phyloP scores from a whole-genome alignment of 2,888 invertebrate species.

The Eupithecia centaureata region DNA sequence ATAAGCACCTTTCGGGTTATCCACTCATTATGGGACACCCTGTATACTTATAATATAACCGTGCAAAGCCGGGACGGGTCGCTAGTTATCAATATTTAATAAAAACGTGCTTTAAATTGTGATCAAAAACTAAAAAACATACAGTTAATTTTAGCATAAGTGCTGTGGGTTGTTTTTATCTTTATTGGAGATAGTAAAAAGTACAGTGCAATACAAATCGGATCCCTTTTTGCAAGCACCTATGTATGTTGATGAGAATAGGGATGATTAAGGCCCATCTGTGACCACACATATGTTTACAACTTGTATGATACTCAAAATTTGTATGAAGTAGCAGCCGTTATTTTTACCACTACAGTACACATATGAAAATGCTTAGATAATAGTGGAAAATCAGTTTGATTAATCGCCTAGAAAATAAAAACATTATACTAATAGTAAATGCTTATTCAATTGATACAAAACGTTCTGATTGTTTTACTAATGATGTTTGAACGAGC shows the following conservation, averaged over 20 bases:
- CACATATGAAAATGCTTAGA: neutral
- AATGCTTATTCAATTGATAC: constrained; percentile 1
- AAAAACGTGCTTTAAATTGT: too few species aligned
- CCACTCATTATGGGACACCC: too few species aligned
- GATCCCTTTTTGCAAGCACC: neutral
- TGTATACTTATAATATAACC: too few species aligned
- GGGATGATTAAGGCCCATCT: neutral
- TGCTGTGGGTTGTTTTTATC: too few species aligned
- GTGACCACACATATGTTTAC: neutral
- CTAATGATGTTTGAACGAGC: constrained; percentile 2
- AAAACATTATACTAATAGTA: neutral
- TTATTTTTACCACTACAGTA: neutral
- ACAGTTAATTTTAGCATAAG: too few species aligned
- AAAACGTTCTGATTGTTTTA: neutral
- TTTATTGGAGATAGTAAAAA: too few species aligned
- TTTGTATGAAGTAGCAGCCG: too few species aligned
- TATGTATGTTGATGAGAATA: neutral
- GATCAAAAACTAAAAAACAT: too few species aligned
- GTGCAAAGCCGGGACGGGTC: too few species aligned
- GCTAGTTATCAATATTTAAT: too few species aligned
- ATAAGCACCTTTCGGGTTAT: too few species aligned
- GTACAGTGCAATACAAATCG: too few species aligned
- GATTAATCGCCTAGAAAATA: neutral
- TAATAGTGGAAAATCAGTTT: neutral
- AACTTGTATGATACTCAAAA: neutral